These are phyloP conservation scores for Lithophane semibrunnea DNA, from an alignment of 2,888 invertebrate species.

Conservation along the genomic window DNA sequence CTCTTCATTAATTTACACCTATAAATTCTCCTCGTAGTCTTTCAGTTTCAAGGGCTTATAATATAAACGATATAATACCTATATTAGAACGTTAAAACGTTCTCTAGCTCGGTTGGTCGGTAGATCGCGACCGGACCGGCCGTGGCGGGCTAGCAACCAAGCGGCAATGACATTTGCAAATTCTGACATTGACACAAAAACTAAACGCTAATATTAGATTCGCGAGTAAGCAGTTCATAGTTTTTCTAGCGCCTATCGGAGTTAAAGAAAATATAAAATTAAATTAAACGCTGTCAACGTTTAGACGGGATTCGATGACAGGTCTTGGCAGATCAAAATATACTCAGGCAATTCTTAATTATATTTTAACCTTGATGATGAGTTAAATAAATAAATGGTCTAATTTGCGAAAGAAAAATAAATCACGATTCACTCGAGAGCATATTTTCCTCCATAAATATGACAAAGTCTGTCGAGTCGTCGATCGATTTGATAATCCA, in stretches of 20 bases:
- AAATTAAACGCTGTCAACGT: slow-evolving; percentile 2
- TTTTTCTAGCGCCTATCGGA: neutral
- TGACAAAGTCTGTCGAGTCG: neutral
- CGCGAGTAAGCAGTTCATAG: slow-evolving; percentile 42
- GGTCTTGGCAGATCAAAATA: slow-evolving; percentile 31
- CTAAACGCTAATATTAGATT: slow-evolving; percentile 46
- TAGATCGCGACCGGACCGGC: slow-evolving; percentile 21
- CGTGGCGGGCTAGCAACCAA: slow-evolving; percentile 32
- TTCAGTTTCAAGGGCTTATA: neutral
- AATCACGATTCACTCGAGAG: neutral
- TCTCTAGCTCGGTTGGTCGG: neutral
- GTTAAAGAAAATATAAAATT: slow-evolving; percentile 9
- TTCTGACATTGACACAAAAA: slow-evolving; percentile 60
- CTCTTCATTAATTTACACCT: neutral
- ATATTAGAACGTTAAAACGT: no score
- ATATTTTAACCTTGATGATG: slow-evolving; percentile 29
- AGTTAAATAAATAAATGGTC: slow-evolving; percentile 14
- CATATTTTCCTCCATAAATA: neutral
- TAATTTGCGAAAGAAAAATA: neutral
- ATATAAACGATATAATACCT: neutral
- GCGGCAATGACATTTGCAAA: slow-evolving; percentile 59
- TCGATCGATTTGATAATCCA: neutral
- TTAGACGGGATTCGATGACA: slow-evolving; percentile 19
- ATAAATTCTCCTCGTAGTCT: neutral
- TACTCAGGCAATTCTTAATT: slow-evolving; percentile 15